These are phyloP conservation scores for Eurystomus gularis DNA, from an alignment of 2,113 vertebrate genomes.

Conservation along the genomic window DNA sequence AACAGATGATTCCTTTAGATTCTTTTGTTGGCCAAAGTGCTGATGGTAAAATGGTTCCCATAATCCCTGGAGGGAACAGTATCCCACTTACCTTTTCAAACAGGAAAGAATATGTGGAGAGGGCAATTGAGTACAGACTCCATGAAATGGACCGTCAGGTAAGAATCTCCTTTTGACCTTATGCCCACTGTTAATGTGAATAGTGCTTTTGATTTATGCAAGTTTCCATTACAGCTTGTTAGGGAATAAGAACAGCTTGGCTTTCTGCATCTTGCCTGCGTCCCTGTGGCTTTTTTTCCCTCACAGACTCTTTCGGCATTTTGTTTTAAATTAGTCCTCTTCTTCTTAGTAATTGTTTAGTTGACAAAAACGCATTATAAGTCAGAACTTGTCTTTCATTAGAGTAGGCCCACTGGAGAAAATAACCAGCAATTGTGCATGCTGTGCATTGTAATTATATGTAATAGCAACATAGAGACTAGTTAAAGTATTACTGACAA, in stretches of 20 bases:
- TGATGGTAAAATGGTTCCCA: constrained; percentile 89
- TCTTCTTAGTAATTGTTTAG: background rate
- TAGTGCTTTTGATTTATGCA: background rate
- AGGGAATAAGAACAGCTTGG: background rate
- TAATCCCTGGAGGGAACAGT: constrained; percentile 87
- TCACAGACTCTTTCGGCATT: background rate
- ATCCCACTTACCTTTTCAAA: constrained; percentile 88
- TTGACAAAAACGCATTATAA: background rate
- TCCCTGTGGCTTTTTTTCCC: background rate
- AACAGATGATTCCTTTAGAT: constrained; percentile 88
- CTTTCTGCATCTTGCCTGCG: background rate
- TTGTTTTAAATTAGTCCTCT: background rate
- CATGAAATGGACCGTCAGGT: constrained; percentile 88
- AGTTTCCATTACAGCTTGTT: background rate
- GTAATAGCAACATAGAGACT: background rate
- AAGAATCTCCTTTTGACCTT: background rate
- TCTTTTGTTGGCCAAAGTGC: constrained; percentile 88
- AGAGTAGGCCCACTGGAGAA: background rate
- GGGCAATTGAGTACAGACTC: constrained; percentile 85
- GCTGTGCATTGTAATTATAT: background rate
- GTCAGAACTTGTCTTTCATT: background rate
- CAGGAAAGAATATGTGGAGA: constrained; percentile 85
- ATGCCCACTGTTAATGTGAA: fast-evolving
- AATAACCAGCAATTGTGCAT: background rate
- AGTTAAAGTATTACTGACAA: background rate